A percentile compares a stretch with the other conserved stretches of the same genome.
Conservation (phyloP, 2,797 vertebrate species). For the Artibeus jamaicensis region DNA sequence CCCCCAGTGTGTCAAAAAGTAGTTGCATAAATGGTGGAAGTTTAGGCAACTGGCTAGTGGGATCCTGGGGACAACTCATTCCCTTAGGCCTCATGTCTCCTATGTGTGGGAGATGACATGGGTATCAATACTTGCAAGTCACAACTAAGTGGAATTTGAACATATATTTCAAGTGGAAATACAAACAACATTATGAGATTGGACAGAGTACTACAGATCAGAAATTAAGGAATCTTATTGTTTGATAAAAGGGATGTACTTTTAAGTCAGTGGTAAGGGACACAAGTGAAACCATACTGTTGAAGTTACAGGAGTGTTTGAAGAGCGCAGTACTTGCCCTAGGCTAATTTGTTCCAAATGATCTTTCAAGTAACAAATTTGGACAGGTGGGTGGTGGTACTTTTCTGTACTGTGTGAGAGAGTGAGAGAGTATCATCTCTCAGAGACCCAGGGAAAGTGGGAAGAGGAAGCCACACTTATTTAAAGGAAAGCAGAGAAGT, state of each 20-base stretch:
- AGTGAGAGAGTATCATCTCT: not conserved
- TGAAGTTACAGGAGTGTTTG: not conserved
- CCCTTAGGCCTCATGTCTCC: not conserved
- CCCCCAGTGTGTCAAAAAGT: not conserved
- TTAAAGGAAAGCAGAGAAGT: not conserved
- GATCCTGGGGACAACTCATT: not conserved
- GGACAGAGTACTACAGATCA: not conserved
- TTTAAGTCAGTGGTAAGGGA: constrained; percentile 19
- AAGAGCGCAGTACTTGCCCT: not conserved
- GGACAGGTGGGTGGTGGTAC: not conserved
- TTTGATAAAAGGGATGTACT: not conserved
- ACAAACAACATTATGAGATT: not conserved
- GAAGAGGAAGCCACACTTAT: not conserved
- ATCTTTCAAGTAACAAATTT: not conserved
- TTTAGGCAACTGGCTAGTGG: not conserved
- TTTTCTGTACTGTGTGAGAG: not conserved
- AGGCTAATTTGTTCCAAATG: not conserved
- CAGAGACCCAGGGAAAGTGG: not conserved
- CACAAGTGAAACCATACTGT: not conserved
- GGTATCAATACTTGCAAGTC: not conserved
- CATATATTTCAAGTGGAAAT: constrained; percentile 17
- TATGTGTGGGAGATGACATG: not conserved
- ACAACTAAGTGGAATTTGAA: not conserved
- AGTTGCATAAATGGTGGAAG: not conserved
- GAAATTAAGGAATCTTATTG: not conserved